Base-by-base conservation (phyloP, 1,140 invertebrate genomes). In the Drosophila grimshawi region DNA sequence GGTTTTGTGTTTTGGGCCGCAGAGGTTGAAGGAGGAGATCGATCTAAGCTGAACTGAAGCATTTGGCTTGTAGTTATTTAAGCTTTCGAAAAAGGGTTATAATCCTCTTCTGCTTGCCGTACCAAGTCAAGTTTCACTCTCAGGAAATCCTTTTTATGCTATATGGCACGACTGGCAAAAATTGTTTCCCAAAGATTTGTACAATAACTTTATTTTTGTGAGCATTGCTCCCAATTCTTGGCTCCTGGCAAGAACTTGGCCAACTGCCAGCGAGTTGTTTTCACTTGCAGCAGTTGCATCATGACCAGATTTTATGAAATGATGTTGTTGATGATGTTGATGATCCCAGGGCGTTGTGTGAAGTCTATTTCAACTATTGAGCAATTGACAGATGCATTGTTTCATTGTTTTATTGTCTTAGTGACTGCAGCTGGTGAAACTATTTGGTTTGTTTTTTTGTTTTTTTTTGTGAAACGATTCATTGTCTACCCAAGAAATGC, bases 191-290 rank as follows among this genome's bases (percentile, higher is more conserved):
- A 33, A 33, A 33, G 33, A 33, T 33, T 33, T 33, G 19, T 19
- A 19, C 19, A 19, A 19, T 1, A 19, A 19, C 19, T 5, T 33
- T 33, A 4, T 43, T 8, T 43, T 3, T 43, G 10, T 43, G 10
- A n/a, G 39, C 3, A 19, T 19, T 19, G 19, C 19, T 19, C 19
- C 19, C 19, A 19, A 19, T 41, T 7, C 1, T 5, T 37, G 35
- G 5, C 35, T 7, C 35, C 2, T 19, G 19, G 19, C 19, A 37
- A 67, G 37, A 52, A 61, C 2, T 68, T 72, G 64, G 63, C 70
- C 46, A 67, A 73, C 37, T 67, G 70, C 70, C 70, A 69, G 33
- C 39, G 32, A 62, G 62, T 69, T 69, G 65, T 68, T 61, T 45
- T 33, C 29, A 30, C 56, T 46, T 33, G 8, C 48, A 11, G 11